Percentiles rank a stretch among this genome's conserved stretches.
These are phyloP conservation scores for Coracias cyanogaster DNA, from an alignment of 2,797 vertebrate genomes.

Conservation along the genomic window DNA sequence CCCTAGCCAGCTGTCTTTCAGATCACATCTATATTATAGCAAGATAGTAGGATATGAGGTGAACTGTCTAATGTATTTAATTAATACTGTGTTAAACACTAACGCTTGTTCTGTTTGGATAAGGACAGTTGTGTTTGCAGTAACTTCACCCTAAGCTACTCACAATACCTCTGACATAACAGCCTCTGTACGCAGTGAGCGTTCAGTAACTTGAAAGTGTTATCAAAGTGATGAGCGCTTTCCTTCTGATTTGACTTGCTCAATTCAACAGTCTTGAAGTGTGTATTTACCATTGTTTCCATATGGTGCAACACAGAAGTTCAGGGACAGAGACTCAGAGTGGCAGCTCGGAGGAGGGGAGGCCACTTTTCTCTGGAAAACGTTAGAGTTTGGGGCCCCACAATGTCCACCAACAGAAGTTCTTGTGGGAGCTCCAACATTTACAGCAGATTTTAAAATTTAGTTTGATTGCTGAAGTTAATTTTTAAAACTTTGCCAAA, in stretches of 20 bases:
- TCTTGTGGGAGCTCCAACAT: not conserved
- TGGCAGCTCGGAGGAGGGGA: not conserved
- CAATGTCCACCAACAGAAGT: not conserved
- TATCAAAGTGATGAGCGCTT: not conserved
- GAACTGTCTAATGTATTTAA: not conserved
- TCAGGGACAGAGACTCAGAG: not conserved
- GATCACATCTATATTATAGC: conserved; percentile 46
- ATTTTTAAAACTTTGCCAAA: not conserved
- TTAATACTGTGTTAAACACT: not conserved
- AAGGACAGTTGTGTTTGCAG: not conserved
- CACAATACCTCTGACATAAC: not conserved
- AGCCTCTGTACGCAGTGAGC: not conserved
- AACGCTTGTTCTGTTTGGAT: not conserved
- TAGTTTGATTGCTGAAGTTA: not conserved
- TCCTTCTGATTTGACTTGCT: not conserved
- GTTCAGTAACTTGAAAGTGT: not conserved
- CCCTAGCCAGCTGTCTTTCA: conserved; percentile 39
- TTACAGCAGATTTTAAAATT: not conserved
- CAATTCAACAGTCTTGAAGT: not conserved
- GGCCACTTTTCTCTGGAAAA: not conserved
- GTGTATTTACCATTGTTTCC: not conserved
- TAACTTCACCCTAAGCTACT: not conserved
- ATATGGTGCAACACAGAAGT: not conserved
- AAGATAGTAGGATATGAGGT: not conserved
- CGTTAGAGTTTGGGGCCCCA: not conserved